Evolutionary conservation across 2,797 vertebrate genomes (phyloP), one percentile per base, ranked within the genome.

Genomic region (Tympanoctomys barrerae): DNA sequence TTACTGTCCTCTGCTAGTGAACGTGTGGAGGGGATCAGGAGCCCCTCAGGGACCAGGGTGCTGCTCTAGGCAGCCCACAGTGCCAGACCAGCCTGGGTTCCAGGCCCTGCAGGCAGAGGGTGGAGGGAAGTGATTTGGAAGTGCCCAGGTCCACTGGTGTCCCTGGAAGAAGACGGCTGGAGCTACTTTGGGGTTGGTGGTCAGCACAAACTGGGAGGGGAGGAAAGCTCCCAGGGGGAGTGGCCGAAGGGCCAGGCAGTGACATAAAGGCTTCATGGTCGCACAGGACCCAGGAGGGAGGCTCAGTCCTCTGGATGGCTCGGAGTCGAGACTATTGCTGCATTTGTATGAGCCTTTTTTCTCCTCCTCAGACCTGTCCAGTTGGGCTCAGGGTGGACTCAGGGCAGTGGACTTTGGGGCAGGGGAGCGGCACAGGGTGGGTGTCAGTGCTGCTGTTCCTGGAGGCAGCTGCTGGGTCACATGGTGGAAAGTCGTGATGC

Each of bases 401-500:
- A 26, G 22, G 49, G 22, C 22, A 22, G 28, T n/a, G 28, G 8
- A 18, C 18, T 7, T 2, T 18, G 7, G 49, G 31, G 52, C 1
- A 54, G 33, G 1, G 33, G 33, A 57, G 22, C 13, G 22, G 14
- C 7, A 19, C 2, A 1, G 57, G 10, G 57, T 7, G 5, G 21
- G 28, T 1, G 26, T n/a, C 5, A 1, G 19, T 5, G 14, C 52
- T 42, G 26, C 68, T 14, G 42, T 19, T 85, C 18, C 49, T 12
- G 0, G 90, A 42, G 31, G 21, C 22, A 46, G 73, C 73, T 3
- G 0, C 10, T 1, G 4, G 10, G 9, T 36, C 31, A 2, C 36
- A 42, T 1, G 1, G 26, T 39, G 7, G 39, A 14, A 19, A 7
- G 7, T 79, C 21, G 10, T 1, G 1, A 2, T 33, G 6, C 2